Evolutionary conservation across 2,888 invertebrate species (phyloP).

Genomic region (Drosophila ustulata): DNA sequence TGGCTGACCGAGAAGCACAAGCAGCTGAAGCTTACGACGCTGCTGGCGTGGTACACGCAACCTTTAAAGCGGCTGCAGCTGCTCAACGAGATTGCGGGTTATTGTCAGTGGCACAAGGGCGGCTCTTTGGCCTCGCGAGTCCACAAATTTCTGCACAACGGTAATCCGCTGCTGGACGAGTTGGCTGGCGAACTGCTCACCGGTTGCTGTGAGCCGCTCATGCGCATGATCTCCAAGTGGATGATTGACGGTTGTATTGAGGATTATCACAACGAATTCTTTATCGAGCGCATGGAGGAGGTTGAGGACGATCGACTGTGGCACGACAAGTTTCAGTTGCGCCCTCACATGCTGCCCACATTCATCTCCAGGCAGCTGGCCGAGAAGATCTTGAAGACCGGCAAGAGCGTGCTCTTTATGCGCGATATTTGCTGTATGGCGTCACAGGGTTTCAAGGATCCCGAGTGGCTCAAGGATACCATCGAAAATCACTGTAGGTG

Average conservation of each 20-base stretch:
- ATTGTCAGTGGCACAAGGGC: slow-evolving; percentile 92
- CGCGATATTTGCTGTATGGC: slow-evolving; percentile 95
- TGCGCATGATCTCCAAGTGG: slow-evolving; percentile 95
- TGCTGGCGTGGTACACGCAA: slow-evolving; percentile 93
- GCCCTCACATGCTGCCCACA: slow-evolving; percentile 94
- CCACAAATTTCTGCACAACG: slow-evolving; percentile 93
- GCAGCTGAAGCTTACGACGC: slow-evolving; percentile 88
- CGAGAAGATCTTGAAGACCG: slow-evolving; percentile 95
- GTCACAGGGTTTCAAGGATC: slow-evolving; percentile 88
- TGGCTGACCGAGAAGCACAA: neutral
- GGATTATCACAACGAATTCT: slow-evolving; percentile 96
- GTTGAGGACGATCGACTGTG: slow-evolving; percentile 95
- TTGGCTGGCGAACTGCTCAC: slow-evolving; percentile 88
- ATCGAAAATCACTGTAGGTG: slow-evolving; percentile 85
- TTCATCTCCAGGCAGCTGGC: slow-evolving; percentile 93
- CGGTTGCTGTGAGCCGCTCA: slow-evolving; percentile 93
- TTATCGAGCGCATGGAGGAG: slow-evolving; percentile 94
- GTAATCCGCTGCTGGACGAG: slow-evolving; percentile 90
- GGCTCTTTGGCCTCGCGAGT: slow-evolving; percentile 95
- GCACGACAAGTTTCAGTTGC: slow-evolving; percentile 97
- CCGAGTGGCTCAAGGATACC: slow-evolving; percentile 86
- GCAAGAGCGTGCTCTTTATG: slow-evolving; percentile 98
- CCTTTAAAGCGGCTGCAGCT: slow-evolving; percentile 92
- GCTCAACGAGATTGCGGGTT: slow-evolving; percentile 92
- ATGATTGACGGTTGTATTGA: slow-evolving; percentile 96